Conservation (phyloP, 64 coral and sea anemone genomes). For the Catalaphyllia jardinei region DNA sequence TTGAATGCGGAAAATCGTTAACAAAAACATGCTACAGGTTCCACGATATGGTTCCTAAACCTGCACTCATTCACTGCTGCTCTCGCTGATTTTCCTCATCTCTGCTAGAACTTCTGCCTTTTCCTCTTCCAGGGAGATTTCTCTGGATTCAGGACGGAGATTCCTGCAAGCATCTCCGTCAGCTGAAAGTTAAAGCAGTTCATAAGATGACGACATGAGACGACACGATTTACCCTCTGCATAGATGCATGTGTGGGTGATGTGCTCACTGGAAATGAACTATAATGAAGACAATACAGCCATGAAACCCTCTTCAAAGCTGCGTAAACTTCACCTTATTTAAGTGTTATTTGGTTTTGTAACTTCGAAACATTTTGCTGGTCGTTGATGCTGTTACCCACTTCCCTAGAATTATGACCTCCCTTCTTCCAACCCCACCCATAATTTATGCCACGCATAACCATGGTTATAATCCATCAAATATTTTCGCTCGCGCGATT, state of each 20-base stretch:
- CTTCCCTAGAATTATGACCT: too few relatives aligned
- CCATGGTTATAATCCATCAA: too few relatives aligned
- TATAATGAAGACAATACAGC: neutral
- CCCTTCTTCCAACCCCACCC: too few relatives aligned
- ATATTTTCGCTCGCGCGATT: too few relatives aligned
- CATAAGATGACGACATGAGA: neutral
- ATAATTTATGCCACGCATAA: too few relatives aligned
- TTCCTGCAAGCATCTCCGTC: slow-evolving; percentile 52
- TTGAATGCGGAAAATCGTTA: neutral
- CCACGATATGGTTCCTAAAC: neutral
- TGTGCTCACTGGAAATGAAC: neutral
- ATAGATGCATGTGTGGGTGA: too few relatives aligned
- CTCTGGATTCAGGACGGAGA: slow-evolving; percentile 75
- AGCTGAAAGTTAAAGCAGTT: slow-evolving; percentile 16
- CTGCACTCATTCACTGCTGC: slow-evolving; percentile 28
- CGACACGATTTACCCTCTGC: neutral
- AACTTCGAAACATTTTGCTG: too few relatives aligned
- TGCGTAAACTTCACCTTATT: too few relatives aligned
- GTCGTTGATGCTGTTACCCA: too few relatives aligned
- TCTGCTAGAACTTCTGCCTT: slow-evolving; percentile 80
- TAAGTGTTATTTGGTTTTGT: too few relatives aligned
- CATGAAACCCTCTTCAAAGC: too few relatives aligned
- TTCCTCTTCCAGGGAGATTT: slow-evolving; percentile 88
- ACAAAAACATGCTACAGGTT: neutral
- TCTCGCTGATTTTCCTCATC: slow-evolving; percentile 56